These are phyloP conservation scores for Oenanthe melanoleuca DNA, from an alignment of 2,113 vertebrate genomes.

Conservation along the genomic window DNA sequence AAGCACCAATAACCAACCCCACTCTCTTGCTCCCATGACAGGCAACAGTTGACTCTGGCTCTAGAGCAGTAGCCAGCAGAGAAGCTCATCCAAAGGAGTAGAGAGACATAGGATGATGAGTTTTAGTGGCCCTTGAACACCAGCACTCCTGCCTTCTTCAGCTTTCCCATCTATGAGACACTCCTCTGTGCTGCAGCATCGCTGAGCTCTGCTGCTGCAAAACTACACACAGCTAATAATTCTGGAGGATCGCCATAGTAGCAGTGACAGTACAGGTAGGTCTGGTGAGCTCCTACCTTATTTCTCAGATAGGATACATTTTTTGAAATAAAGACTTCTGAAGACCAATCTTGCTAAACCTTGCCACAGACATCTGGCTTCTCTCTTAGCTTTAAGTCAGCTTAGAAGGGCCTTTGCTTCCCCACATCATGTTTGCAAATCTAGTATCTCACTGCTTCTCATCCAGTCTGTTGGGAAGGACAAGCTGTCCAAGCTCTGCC, in stretches of 20 bases:
- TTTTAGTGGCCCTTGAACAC: not conserved
- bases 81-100: not conserved
- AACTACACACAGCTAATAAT: not conserved
- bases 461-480: not conserved
- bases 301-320: not conserved
- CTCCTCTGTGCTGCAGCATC: not conserved
- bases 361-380: rapidly evolving
- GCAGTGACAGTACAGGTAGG: too few relatives aligned
- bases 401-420: not conserved
- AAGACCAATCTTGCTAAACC: not conserved
- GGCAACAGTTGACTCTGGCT: not conserved
- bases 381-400: not conserved
- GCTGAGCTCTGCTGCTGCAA: not conserved
- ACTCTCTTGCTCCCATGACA: not conserved
- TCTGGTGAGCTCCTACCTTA: not conserved
- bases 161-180: not conserved
- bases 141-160: not conserved
- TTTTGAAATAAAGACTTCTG: not conserved
- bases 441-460: not conserved
- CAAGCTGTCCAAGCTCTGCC: not conserved
- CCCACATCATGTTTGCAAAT: not conserved
- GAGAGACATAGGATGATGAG: not conserved
- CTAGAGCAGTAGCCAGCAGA: not conserved
- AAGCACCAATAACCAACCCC: not conserved
- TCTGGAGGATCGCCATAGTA: rapidly evolving